Conservation (phyloP, 2,888 invertebrate genomes). For the Drosophila recens region DNA sequence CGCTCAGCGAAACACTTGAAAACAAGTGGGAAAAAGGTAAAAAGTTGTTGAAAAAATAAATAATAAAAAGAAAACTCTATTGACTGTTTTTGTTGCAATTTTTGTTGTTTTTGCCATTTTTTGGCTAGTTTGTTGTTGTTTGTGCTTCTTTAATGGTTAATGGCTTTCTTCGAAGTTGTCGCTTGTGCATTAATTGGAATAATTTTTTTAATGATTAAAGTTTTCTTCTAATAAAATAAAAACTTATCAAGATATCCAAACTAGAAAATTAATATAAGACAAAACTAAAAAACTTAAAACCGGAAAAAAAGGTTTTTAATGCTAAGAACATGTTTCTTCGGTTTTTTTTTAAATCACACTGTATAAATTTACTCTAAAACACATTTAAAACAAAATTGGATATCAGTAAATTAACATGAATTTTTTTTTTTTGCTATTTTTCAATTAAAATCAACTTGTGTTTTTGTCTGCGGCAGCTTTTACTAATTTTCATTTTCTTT, state of each 20-base stretch:
- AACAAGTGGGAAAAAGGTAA: conserved; percentile 70
- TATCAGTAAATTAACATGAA: background rate
- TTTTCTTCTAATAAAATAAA: too few relatives aligned
- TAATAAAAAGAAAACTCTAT: conserved; percentile 70
- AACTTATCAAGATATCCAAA: too few relatives aligned
- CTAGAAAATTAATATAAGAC: too few relatives aligned
- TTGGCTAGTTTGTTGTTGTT: conserved; percentile 63
- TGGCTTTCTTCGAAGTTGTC: conserved; percentile 60
- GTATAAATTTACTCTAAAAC: background rate
- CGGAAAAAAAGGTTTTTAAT: too few relatives aligned
- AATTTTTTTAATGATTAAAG: conserved; percentile 45
- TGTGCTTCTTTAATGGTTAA: conserved; percentile 71
- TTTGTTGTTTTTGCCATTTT: conserved; percentile 38
- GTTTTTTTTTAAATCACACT: too few relatives aligned
- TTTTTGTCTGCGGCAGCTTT: conserved; percentile 67
- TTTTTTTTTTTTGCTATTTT: conserved; percentile 66
- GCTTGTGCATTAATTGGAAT: conserved; percentile 75
- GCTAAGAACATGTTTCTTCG: too few relatives aligned
- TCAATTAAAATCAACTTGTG: conserved; percentile 82
- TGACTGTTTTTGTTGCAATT: conserved; percentile 41
- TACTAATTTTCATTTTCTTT: conserved; percentile 34
- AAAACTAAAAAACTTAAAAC: too few relatives aligned
- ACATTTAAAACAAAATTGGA: background rate
- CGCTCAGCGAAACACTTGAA: conserved; percentile 71
- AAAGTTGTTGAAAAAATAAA: conserved; percentile 77